Conservation (phyloP, 2,797 vertebrate genomes). For the Cyprinodon diabolis region DNA sequence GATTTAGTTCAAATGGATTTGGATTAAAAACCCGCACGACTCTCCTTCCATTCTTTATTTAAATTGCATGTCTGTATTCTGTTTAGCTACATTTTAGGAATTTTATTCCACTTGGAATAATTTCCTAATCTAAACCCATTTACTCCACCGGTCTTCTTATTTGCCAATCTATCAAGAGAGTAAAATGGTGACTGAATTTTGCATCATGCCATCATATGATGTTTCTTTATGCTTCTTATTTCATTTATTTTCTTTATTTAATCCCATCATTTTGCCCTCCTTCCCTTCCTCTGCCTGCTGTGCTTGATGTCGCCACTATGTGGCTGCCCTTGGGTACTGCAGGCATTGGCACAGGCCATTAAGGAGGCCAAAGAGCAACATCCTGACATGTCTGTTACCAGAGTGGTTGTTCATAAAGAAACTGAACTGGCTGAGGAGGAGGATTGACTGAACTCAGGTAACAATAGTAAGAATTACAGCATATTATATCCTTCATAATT, state of each 20-base stretch:
- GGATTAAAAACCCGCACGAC: slow-evolving; percentile 26
- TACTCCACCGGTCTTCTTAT: slow-evolving; percentile 10
- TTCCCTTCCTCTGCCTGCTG: slow-evolving; percentile 48
- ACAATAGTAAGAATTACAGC: slow-evolving; percentile 45
- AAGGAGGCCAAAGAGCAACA: slow-evolving; percentile 99
- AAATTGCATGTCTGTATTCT: slow-evolving; percentile 41
- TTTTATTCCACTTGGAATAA: slow-evolving; percentile 12
- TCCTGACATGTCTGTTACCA: slow-evolving; percentile 98
- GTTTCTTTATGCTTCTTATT: slow-evolving; percentile 62
- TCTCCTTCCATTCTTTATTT: slow-evolving; percentile 35
- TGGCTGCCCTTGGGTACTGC: slow-evolving; percentile 59
- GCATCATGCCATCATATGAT: slow-evolving; percentile 60
- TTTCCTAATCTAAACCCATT: slow-evolving; percentile 28
- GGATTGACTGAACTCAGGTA: slow-evolving; percentile 78
- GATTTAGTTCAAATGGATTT: neutral
- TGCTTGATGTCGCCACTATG: slow-evolving; percentile 62
- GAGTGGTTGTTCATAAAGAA: slow-evolving; percentile 99
- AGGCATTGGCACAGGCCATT: slow-evolving; percentile 99
- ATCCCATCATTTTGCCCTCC: slow-evolving; percentile 42
- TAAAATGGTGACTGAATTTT: slow-evolving; percentile 39
- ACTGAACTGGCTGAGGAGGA: slow-evolving; percentile 95
- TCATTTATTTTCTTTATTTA: slow-evolving; percentile 58
- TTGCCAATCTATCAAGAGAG: slow-evolving; percentile 21
- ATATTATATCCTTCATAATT: too few relatives aligned
- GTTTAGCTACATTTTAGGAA: slow-evolving; percentile 57